Conservation (phyloP, 2,888 invertebrate species). For the Hyposoter dolosus region DNA sequence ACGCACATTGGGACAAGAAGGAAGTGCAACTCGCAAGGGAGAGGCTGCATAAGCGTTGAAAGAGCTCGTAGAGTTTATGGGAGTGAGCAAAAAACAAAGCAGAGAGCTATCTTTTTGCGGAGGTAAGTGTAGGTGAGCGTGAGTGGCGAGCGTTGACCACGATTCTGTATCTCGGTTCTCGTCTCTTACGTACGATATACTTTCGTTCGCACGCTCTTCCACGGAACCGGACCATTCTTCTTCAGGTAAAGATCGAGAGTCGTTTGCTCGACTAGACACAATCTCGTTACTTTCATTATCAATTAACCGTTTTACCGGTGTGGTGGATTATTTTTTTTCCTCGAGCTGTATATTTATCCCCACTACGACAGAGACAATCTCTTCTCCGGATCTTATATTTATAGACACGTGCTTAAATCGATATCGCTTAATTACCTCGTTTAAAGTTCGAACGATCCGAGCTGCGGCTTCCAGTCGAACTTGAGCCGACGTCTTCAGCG, state of each 20-base stretch:
- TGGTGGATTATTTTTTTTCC: conserved; percentile 25
- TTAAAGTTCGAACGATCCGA: conserved; percentile 75
- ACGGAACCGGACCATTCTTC: conserved; percentile 64
- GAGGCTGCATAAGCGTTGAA: conserved; percentile 53
- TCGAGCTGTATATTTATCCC: conserved; percentile 10
- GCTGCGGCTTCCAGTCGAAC: conserved; percentile 76
- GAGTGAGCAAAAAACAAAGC: conserved; percentile 37
- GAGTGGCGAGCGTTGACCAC: conserved; percentile 65
- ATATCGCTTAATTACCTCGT: conserved; percentile 75
- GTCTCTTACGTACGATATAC: conserved; percentile 44
- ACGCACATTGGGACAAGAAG: conserved; percentile 40
- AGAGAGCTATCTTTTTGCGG: conserved; percentile 47
- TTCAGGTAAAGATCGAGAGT: conserved; percentile 52
- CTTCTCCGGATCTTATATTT: background rate
- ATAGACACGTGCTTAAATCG: conserved; percentile 3
- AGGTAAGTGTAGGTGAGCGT: conserved; percentile 62
- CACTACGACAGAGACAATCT: background rate
- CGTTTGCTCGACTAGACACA: conserved; percentile 49
- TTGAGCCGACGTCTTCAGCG: conserved; percentile 76
- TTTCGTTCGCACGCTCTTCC: conserved; percentile 69
- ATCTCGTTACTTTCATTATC: conserved; percentile 67
- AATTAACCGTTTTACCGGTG: conserved; percentile 47
- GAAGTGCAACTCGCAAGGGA: conserved; percentile 67
- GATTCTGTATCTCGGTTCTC: conserved; percentile 46
- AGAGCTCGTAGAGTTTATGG: conserved; percentile 42